phyloP scores from a whole-genome alignment of 2,888 invertebrate species.

The Drosophila limbata region DNA sequence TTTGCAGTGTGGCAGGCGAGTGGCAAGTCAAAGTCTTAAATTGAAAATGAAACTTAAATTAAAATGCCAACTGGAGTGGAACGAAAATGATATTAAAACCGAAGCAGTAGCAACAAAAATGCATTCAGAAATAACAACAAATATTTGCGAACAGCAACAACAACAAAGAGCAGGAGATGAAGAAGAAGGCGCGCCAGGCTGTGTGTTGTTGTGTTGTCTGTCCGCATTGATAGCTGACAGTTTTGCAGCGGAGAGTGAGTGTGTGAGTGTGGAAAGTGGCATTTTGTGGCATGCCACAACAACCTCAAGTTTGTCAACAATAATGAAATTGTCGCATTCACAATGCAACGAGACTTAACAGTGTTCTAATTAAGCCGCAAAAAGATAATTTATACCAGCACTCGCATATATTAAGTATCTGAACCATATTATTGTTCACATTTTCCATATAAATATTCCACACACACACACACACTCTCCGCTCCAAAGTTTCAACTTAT shows the following conservation, averaged over 20 bases:
- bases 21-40: slow-evolving; percentile 79
- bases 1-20: slow-evolving; percentile 59
- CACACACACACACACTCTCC: slow-evolving; percentile 3
- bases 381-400: slow-evolving; percentile 49
- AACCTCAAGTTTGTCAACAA: slow-evolving; percentile 75
- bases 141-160: slow-evolving; percentile 13
- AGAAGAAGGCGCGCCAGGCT: slow-evolving; percentile 36
- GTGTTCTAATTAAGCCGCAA: slow-evolving; percentile 72
- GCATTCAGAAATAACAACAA: slow-evolving; percentile 36
- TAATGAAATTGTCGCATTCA: slow-evolving; percentile 65
- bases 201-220: slow-evolving; percentile 21
- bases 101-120: slow-evolving; percentile 46
- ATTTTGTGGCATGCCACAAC: slow-evolving; percentile 64
- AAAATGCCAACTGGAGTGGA: slow-evolving; percentile 84
- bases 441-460: not conserved
- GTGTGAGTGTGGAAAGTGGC: slow-evolving; percentile 36
- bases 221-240: slow-evolving; percentile 70
- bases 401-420: slow-evolving; percentile 14
- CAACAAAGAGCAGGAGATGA: slow-evolving; percentile 9
- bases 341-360: slow-evolving; percentile 39
- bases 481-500: slow-evolving; percentile 46
- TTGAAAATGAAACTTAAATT: slow-evolving; percentile 84
- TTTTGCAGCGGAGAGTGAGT: slow-evolving; percentile 32
- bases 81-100: slow-evolving; percentile 83
- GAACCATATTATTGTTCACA: not conserved